phyloP scores from a whole-genome alignment of 2,888 invertebrate genomes.

The Tridacna gigas region DNA sequence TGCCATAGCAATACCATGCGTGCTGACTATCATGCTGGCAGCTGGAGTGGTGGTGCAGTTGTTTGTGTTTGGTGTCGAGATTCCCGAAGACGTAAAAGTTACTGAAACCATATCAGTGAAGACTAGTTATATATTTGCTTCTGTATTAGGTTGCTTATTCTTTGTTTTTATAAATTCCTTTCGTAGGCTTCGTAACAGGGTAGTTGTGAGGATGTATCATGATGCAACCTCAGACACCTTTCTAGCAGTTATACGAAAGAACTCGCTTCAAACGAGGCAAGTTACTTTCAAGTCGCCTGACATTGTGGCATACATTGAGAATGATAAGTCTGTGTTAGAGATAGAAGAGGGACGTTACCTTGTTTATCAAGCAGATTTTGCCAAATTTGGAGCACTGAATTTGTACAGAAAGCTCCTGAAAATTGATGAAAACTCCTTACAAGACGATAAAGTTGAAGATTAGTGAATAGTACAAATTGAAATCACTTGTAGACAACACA shows the following conservation, averaged over 20 bases:
- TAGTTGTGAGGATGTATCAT: constrained; percentile 2
- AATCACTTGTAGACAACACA: too few relatives aligned
- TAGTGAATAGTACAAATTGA: too few relatives aligned
- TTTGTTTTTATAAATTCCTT: background rate
- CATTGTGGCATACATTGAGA: too few relatives aligned
- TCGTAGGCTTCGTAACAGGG: background rate
- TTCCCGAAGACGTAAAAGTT: background rate
- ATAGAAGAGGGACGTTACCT: background rate
- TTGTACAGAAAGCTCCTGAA: too few relatives aligned
- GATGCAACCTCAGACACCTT: background rate
- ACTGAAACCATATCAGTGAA: background rate
- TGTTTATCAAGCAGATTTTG: constrained; percentile 1
- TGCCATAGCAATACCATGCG: too few relatives aligned
- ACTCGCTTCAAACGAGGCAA: background rate
- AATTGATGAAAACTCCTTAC: too few relatives aligned
- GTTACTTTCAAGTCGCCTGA: background rate
- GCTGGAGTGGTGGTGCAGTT: background rate
- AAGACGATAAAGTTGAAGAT: too few relatives aligned
- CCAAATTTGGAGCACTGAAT: background rate
- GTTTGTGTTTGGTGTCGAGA: background rate
- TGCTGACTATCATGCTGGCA: background rate
- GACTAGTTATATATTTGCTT: background rate
- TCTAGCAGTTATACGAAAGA: background rate
- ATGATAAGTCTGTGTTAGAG: too few relatives aligned
- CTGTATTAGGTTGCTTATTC: too few relatives aligned